These are phyloP conservation scores for Eugnorisma glareosa DNA, from an alignment of 2,888 invertebrate species.

Conservation along the genomic window DNA sequence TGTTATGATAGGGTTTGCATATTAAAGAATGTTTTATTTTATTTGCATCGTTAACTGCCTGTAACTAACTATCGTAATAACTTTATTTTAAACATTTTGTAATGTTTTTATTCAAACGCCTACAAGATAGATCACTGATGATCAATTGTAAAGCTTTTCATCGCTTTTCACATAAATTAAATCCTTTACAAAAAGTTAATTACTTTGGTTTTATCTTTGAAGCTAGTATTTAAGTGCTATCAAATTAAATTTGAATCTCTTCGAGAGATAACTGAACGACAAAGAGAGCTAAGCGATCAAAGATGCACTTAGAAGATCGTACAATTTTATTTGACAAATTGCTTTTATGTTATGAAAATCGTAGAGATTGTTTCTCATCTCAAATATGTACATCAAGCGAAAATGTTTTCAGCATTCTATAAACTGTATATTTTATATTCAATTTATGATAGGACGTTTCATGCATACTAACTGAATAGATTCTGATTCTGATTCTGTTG, in stretches of 20 bases:
- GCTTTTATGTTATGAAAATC: conserved; percentile 5
- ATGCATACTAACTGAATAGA: conserved; percentile 31
- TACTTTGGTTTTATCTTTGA: conserved; percentile 25
- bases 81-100: neutral
- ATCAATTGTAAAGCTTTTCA: neutral
- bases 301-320: conserved; percentile 12
- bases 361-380: neutral
- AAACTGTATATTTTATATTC: conserved; percentile 32
- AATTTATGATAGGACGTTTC: conserved; percentile 24
- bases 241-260: conserved; percentile 27
- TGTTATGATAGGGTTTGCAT: too few species aligned
- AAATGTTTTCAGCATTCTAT: conserved; percentile 20
- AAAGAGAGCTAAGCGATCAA: neutral
- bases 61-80: neutral
- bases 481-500: neutral
- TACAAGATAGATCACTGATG: neutral
- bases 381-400: neutral
- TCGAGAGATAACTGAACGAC: neutral
- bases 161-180: neutral
- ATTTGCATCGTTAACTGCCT: too few species aligned
- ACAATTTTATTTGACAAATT: conserved; percentile 17
- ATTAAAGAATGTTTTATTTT: neutral
- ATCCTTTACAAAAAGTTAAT: conserved; percentile 24
- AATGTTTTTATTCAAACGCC: too few species aligned
- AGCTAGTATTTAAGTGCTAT: conserved; percentile 11